Evolutionary conservation across 2,888 invertebrate species (phyloP).

Genomic region (Archips xylosteana): DNA sequence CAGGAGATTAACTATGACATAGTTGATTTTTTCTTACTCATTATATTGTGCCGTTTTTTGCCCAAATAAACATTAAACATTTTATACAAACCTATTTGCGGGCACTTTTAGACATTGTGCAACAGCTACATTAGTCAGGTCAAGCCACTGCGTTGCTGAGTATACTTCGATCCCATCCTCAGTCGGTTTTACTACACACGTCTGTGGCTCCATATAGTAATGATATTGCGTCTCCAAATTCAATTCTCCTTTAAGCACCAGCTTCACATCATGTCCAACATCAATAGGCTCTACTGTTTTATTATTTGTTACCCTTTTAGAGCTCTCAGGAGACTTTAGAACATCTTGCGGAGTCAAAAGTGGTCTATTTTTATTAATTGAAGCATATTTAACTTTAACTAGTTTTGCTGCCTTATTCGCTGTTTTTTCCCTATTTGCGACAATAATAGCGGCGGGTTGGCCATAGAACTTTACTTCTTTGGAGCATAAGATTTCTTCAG

Average conservation of each 20-base stretch:
- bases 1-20: too few relatives aligned
- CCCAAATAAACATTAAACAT: too few relatives aligned
- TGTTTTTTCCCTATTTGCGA: slow-evolving; percentile 84
- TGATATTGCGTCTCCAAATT: slow-evolving; percentile 83
- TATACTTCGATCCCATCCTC: slow-evolving; percentile 88
- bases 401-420: slow-evolving; percentile 84
- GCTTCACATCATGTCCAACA: slow-evolving; percentile 46
- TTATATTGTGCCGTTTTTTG: too few relatives aligned
- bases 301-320: slow-evolving; percentile 50
- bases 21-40: too few relatives aligned
- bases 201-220: slow-evolving; percentile 88
- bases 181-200: slow-evolving; percentile 83
- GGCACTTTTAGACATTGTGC: slow-evolving; percentile 75
- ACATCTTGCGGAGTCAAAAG: slow-evolving; percentile 62
- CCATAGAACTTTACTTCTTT: slow-evolving; percentile 83
- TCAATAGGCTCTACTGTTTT: slow-evolving; percentile 53
- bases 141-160: slow-evolving; percentile 83
- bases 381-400: slow-evolving; percentile 79
- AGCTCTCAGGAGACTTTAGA: slow-evolving; percentile 60
- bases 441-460: slow-evolving; percentile 89
- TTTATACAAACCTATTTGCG: slow-evolving; percentile 61
- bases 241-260: slow-evolving; percentile 42
- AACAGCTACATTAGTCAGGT: slow-evolving; percentile 77
- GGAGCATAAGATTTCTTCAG: slow-evolving; percentile 74
- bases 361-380: slow-evolving; percentile 58